Base-by-base conservation (phyloP, 1,140 invertebrate species). In the Chymomyza costata region DNA sequence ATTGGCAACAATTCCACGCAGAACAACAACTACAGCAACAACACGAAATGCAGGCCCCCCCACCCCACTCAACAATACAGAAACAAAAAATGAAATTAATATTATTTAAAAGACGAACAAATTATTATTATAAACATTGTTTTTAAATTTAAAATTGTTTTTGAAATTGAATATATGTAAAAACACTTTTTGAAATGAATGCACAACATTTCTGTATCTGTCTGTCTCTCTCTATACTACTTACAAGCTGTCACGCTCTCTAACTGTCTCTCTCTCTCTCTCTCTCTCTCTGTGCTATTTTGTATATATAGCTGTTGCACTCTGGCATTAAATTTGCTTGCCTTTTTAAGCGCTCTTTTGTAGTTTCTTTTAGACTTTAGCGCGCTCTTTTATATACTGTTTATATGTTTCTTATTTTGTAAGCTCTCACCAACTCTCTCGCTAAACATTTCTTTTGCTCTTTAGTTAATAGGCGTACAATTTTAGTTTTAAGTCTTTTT, bases 401-500 rank as follows among this genome's bases (percentile, higher is more conserved):
- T n/a, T n/a, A n/a, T n/a, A n/a, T n/a, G n/a, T n/a, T n/a, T n/a
- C n/a, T n/a, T n/a, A n/a, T n/a, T n/a, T 35, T 41, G 8, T 31
- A 28, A 21, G 11, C 19, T n/a, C 13, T 39, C 28, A 1, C 62
- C 38, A 34, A 28, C 16, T 37, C 11, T 13, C 31, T 41, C 45
- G 64, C n/a, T n/a, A n/a, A n/a, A 55, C 65, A 51, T 44, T 40
- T 17, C 40, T 44, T 56, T 18, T 25, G 18, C 35, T 46, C n/a
- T 19, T 55, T 60, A 68, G 50, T 39, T 74, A 74, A 48, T 73
- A 73, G 68, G 68, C 73, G 68, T 54, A 68, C 59, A 64, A 54
- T 30, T 35, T 59, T 58, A 38, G n/a, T n/a, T n/a, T n/a, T n/a
- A n/a, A n/a, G n/a, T n/a, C n/a, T n/a, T n/a, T n/a, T n/a, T n/a